Evolutionary conservation across 1,140 invertebrate species (phyloP).

Genomic region (Drosophila elegans): DNA sequence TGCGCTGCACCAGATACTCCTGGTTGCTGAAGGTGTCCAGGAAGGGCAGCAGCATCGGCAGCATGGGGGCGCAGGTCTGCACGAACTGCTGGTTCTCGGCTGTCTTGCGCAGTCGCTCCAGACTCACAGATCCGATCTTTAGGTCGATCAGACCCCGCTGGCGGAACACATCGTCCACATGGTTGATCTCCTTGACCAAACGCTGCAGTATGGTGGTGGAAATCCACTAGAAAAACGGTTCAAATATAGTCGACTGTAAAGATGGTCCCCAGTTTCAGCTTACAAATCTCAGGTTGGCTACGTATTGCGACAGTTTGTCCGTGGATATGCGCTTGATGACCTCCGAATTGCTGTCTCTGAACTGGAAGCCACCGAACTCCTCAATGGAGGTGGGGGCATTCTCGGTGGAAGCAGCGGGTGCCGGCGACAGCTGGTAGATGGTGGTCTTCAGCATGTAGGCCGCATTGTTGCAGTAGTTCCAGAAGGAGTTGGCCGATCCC

Average conservation of each 20-base stretch:
- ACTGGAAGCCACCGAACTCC: slow-evolving; percentile 65
- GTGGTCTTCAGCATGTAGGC: slow-evolving; percentile 76
- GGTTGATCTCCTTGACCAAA: slow-evolving; percentile 89
- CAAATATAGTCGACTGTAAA: not conserved
- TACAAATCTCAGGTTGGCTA: slow-evolving; percentile 80
- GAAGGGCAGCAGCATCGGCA: slow-evolving; percentile 90
- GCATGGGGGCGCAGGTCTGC: slow-evolving; percentile 88
- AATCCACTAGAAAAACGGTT: slow-evolving; percentile 88
- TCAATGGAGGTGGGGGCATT: slow-evolving; percentile 72
- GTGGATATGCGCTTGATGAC: slow-evolving; percentile 80
- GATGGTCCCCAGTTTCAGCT: not conserved
- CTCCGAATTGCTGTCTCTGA: slow-evolving; percentile 79
- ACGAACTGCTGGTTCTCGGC: slow-evolving; percentile 87
- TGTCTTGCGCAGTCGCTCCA: slow-evolving; percentile 90
- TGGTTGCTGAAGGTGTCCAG: slow-evolving; percentile 92
- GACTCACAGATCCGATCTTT: slow-evolving; percentile 89
- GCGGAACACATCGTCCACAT: slow-evolving; percentile 88
- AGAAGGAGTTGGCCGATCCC: slow-evolving; percentile 72
- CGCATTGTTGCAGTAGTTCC: slow-evolving; percentile 83
- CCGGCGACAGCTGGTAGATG: slow-evolving; percentile 78
- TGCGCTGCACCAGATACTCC: slow-evolving; percentile 92
- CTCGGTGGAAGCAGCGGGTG: slow-evolving; percentile 53
- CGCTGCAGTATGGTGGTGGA: slow-evolving; percentile 90
- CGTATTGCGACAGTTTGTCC: slow-evolving; percentile 76
- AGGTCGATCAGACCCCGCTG: slow-evolving; percentile 90